phyloP scores from a whole-genome alignment of 2,797 vertebrate species.

The Catharus ustulatus region DNA sequence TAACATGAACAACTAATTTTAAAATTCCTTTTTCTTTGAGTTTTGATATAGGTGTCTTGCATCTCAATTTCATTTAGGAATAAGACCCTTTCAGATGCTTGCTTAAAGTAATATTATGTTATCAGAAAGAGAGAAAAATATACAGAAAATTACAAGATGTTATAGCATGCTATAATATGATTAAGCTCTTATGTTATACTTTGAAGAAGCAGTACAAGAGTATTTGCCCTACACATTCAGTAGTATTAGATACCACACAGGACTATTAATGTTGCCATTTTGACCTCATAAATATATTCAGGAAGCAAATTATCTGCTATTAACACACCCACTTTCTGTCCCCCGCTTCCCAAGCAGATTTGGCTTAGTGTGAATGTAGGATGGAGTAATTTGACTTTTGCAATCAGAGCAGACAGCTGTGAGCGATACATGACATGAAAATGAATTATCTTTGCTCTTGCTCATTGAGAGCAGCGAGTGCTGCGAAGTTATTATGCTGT shows the following conservation, averaged over 20 bases:
- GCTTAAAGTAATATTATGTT: background rate
- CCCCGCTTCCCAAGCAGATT: slow-evolving; percentile 40
- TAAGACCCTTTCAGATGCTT: background rate
- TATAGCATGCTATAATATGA: background rate
- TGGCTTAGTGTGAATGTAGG: slow-evolving; percentile 43
- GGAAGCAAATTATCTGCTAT: slow-evolving; percentile 49
- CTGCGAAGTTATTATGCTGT: background rate
- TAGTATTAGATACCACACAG: background rate
- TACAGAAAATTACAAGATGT: background rate
- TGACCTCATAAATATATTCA: slow-evolving; percentile 35
- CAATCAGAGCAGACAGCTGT: slow-evolving; percentile 58
- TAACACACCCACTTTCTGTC: slow-evolving; percentile 37
- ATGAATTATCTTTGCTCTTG: slow-evolving; percentile 21
- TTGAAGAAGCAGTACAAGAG: background rate
- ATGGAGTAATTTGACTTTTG: slow-evolving; percentile 48
- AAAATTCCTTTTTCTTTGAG: background rate
- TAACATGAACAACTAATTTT: background rate
- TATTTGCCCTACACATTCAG: background rate
- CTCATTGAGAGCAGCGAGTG: background rate
- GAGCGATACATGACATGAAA: slow-evolving; percentile 53
- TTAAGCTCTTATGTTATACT: background rate
- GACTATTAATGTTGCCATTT: slow-evolving; percentile 19
- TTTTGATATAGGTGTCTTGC: background rate
- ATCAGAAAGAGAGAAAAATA: background rate
- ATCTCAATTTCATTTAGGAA: background rate